These are phyloP conservation scores for Trachelus troglodyta DNA, from an alignment of 2,888 invertebrate genomes.

Conservation along the genomic window DNA sequence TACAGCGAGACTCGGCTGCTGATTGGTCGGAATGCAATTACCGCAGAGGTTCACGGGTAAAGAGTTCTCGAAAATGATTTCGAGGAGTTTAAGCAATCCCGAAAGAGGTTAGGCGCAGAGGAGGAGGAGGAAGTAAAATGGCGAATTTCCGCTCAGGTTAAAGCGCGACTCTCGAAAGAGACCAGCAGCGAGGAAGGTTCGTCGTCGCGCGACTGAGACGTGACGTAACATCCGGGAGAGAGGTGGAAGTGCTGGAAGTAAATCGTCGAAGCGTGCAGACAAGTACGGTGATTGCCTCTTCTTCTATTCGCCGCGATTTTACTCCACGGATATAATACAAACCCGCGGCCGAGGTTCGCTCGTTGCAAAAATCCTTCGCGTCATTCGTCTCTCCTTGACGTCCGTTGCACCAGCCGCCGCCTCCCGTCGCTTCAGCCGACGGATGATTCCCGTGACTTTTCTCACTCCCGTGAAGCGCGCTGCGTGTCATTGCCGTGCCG, in stretches of 20 bases:
- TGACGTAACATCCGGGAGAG: conserved; percentile 61
- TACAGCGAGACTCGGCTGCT: neutral
- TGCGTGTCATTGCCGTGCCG: neutral
- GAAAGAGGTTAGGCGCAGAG: neutral
- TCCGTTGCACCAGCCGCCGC: neutral
- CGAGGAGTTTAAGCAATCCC: neutral
- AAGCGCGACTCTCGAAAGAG: conserved; percentile 13
- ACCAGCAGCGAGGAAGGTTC: conserved; percentile 1
- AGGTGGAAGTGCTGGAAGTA: conserved; percentile 37
- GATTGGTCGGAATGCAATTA: neutral
- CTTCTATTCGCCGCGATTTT: conserved; percentile 9
- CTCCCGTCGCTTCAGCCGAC: neutral
- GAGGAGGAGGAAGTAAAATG: neutral
- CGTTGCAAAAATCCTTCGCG: neutral
- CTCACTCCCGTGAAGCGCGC: neutral
- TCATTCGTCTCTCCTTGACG: neutral
- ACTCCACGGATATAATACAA: neutral
- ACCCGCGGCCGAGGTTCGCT: neutral
- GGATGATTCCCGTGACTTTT: neutral
- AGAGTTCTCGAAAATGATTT: neutral
- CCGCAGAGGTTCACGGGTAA: neutral
- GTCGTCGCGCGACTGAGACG: conserved; percentile 17
- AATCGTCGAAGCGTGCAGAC: conserved; percentile 51
- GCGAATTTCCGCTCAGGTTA: conserved; percentile 5
- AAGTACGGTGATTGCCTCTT: conserved; percentile 41